phyloP scores from a whole-genome alignment of 2,888 invertebrate genomes.

The Scaptodrosophila latifasciaeformis region DNA sequence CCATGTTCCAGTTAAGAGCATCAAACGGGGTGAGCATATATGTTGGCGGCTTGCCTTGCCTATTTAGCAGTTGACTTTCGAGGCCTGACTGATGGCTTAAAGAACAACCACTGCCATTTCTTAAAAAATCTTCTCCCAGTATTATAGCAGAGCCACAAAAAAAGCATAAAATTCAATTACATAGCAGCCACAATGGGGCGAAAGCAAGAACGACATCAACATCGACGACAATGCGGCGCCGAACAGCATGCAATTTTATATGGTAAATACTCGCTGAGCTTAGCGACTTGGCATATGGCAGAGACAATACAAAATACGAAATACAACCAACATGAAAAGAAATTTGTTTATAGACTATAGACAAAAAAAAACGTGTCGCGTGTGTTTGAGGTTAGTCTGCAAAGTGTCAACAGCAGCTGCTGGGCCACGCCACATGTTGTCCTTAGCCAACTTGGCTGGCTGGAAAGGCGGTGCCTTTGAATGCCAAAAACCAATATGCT shows the following conservation, averaged over 20 bases:
- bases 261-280: neutral
- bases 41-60: slow-evolving; percentile 3
- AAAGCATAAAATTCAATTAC: slow-evolving; percentile 59
- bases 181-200: slow-evolving; percentile 14
- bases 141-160: slow-evolving; percentile 20
- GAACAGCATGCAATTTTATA: slow-evolving; percentile 32
- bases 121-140: too few species aligned
- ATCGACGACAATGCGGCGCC: slow-evolving; percentile 49
- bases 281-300: neutral
- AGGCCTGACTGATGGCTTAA: slow-evolving; percentile 19
- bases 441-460: slow-evolving; percentile 12
- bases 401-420: slow-evolving; percentile 30
- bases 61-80: slow-evolving; percentile 17
- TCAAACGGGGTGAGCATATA: neutral
- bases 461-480: slow-evolving; percentile 10
- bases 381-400: neutral
- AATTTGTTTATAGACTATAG: slow-evolving; percentile 34
- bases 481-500: slow-evolving; percentile 59
- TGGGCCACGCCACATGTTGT: slow-evolving; percentile 53
- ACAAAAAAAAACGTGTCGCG: too few species aligned
- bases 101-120: too few species aligned
- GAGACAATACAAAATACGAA: neutral
- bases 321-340: slow-evolving; percentile 19
- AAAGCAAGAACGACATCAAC: slow-evolving; percentile 12
- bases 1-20: neutral